Evolutionary conservation across 2,797 vertebrate species (phyloP).

Genomic region (Acipenser ruthenus): DNA sequence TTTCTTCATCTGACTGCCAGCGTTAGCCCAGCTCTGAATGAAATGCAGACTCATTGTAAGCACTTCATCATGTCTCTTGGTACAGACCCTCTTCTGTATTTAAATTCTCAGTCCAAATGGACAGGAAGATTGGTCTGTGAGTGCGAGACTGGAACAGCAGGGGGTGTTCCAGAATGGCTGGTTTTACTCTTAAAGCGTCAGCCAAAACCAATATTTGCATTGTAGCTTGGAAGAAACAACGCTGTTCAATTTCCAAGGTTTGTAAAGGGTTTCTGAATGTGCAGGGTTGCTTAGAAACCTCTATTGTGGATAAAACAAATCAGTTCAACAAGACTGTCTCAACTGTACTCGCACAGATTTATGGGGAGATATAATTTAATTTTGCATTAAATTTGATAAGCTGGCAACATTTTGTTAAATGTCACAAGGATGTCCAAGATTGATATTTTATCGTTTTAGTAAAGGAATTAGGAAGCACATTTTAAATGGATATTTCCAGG

Average conservation of each 20-base stretch:
- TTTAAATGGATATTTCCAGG: too few relatives aligned
- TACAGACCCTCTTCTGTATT: slow-evolving; percentile 12
- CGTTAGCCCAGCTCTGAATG: slow-evolving; percentile 23
- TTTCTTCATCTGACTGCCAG: slow-evolving; percentile 26
- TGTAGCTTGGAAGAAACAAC: slow-evolving; percentile 21
- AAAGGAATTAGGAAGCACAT: too few relatives aligned
- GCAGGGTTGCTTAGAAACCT: background rate
- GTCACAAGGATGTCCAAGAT: too few relatives aligned
- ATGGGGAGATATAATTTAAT: too few relatives aligned
- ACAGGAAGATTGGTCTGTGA: slow-evolving; percentile 19
- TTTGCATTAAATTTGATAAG: too few relatives aligned
- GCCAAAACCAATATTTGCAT: slow-evolving; percentile 43
- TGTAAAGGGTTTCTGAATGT: background rate
- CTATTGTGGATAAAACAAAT: too few relatives aligned
- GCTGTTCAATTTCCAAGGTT: slow-evolving; percentile 16
- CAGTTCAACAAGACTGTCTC: too few relatives aligned
- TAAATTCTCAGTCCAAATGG: background rate
- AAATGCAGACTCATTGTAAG: slow-evolving; percentile 18
- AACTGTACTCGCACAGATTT: too few relatives aligned
- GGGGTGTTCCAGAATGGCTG: slow-evolving; percentile 16
- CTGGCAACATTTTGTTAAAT: too few relatives aligned
- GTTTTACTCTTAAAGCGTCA: slow-evolving; percentile 30
- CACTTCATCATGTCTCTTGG: slow-evolving; percentile 7
- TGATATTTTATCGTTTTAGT: too few relatives aligned
- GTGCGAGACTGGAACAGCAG: slow-evolving; percentile 15